phyloP scores from a whole-genome alignment of 2,888 invertebrate genomes.

The Mesoligia furuncula region DNA sequence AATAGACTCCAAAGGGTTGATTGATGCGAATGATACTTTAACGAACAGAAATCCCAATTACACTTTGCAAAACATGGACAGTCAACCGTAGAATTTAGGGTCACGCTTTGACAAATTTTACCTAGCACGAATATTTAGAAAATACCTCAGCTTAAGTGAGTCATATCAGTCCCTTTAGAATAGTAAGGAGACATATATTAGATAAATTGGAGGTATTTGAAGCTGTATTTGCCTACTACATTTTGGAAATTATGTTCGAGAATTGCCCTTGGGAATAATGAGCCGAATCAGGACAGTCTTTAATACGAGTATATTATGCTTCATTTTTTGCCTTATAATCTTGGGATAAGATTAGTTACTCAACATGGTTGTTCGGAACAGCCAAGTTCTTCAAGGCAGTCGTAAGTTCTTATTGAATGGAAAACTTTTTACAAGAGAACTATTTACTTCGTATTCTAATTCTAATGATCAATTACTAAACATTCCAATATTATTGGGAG shows the following conservation, averaged over 20 bases:
- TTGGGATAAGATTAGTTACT: too few relatives aligned
- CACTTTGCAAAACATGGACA: neutral
- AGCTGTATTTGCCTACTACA: neutral
- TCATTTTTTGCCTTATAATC: neutral
- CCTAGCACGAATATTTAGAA: neutral
- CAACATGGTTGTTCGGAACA: too few relatives aligned
- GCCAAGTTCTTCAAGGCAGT: too few relatives aligned
- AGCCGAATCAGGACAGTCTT: neutral
- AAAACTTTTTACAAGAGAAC: too few relatives aligned
- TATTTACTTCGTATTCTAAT: too few relatives aligned
- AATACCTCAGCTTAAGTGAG: neutral
- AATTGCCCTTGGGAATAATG: conserved; percentile 11
- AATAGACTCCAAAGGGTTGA: neutral
- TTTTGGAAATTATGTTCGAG: neutral
- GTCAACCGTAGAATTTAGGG: neutral
- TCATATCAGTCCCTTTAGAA: neutral
- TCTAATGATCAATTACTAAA: too few relatives aligned
- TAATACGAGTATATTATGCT: too few relatives aligned
- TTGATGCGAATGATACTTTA: neutral
- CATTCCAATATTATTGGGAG: too few relatives aligned
- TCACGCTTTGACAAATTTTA: neutral
- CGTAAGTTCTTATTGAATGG: too few relatives aligned
- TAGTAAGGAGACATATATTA: neutral
- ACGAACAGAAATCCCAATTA: neutral
- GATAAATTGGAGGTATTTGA: neutral